phyloP scores from a whole-genome alignment of 2,888 invertebrate genomes.

The Meteorus cinctellus region DNA sequence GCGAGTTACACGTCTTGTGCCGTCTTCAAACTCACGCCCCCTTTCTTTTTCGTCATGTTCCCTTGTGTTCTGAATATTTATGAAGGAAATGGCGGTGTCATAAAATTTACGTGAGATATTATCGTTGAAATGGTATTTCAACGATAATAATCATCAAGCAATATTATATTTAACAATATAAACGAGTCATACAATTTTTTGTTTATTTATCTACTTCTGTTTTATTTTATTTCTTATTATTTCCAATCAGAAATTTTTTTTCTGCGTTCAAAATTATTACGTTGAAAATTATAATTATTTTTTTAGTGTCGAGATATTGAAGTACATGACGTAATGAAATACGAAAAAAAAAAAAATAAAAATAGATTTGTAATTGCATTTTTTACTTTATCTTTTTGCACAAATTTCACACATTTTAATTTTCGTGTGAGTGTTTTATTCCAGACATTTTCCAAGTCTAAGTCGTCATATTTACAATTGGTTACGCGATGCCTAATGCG shows the following conservation, averaged over 20 bases:
- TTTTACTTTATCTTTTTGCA: too few species aligned
- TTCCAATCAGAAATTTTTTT: not conserved
- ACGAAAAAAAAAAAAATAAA: too few species aligned
- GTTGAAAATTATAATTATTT: too few species aligned
- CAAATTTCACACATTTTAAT: too few species aligned
- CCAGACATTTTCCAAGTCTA: not conserved
- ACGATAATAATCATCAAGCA: not conserved
- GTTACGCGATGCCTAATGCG: not conserved
- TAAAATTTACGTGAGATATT: slow-evolving; percentile 13
- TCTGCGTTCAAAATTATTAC: too few species aligned
- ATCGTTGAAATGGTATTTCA: slow-evolving; percentile 14
- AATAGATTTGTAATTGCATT: too few species aligned
- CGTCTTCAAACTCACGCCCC: not conserved
- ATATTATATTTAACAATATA: slow-evolving; percentile 7
- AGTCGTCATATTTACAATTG: not conserved
- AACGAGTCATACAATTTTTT: not conserved
- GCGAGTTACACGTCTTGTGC: slow-evolving; percentile 1
- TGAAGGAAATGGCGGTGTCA: slow-evolving; percentile 2
- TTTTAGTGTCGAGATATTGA: too few species aligned
- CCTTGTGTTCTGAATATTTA: slow-evolving; percentile 21
- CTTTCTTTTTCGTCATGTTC: not conserved
- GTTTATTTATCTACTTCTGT: not conserved
- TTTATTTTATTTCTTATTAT: not conserved
- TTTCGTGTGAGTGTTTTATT: not conserved
- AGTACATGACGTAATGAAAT: too few species aligned